Percentiles rank a stretch among this genome's conserved stretches.
These are phyloP conservation scores for Stegana nigrithorax DNA, from an alignment of 2,888 invertebrate genomes.

Conservation along the genomic window DNA sequence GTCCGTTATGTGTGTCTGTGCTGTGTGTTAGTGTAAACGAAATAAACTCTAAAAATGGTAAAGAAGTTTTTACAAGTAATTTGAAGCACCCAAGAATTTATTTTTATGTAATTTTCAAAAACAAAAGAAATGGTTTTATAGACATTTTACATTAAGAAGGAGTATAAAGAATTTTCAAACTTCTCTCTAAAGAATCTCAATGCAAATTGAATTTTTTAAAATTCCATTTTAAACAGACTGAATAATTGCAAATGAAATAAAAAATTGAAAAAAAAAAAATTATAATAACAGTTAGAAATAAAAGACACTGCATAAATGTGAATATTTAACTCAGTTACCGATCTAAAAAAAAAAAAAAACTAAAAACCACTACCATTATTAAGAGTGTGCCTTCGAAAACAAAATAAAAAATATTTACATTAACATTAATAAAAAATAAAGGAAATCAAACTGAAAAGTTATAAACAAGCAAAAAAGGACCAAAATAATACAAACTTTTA, in stretches of 20 bases:
- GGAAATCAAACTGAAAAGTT: constrained; percentile 28
- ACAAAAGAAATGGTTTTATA: neutral
- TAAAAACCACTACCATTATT: constrained; percentile 41
- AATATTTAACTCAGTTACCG: constrained; percentile 28
- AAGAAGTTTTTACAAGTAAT: neutral
- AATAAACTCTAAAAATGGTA: neutral
- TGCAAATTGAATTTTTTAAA: constrained; percentile 38
- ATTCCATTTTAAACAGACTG: constrained; percentile 24
- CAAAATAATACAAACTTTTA: neutral
- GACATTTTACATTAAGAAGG: constrained; percentile 33
- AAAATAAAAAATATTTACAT: constrained; percentile 13
- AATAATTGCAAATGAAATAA: no score
- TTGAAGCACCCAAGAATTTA: constrained; percentile 4
- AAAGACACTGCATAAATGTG: constrained; percentile 35
- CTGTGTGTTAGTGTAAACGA: constrained; percentile 3
- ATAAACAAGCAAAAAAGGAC: constrained; percentile 1
- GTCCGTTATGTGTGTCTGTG: neutral
- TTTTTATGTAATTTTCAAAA: neutral
- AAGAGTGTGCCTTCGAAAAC: constrained; percentile 51
- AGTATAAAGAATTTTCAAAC: constrained; percentile 32
- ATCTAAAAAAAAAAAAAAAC: constrained; percentile 24
- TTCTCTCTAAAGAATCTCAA: constrained; percentile 65
- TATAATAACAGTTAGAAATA: constrained; percentile 19
- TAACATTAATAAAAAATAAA: constrained; percentile 40
- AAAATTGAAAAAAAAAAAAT: constrained; percentile 31